Percentiles rank a stretch among this genome's conserved stretches.
These are phyloP conservation scores for Dendropsophus ebraccatus DNA, from an alignment of 2,113 vertebrate genomes.

Conservation along the genomic window DNA sequence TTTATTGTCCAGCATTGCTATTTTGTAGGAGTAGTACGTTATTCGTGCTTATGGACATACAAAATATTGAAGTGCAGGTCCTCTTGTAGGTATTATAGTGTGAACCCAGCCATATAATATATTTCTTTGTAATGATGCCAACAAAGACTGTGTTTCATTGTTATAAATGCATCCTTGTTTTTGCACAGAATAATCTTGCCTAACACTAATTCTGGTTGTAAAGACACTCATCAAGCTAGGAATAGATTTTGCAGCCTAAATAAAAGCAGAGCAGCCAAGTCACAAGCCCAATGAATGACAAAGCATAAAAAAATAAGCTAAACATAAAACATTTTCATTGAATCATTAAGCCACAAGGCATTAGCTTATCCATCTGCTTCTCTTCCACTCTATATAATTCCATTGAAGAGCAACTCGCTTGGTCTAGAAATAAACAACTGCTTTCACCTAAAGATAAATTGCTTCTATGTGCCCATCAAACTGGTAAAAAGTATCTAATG, in stretches of 20 bases:
- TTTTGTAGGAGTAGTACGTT: too few relatives aligned
- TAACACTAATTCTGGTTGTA: neutral
- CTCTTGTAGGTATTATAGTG: too few relatives aligned
- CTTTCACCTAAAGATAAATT: constrained; percentile 33
- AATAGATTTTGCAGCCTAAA: neutral
- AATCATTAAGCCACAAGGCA: constrained; percentile 11
- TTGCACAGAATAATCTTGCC: neutral
- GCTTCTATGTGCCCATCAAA: neutral
- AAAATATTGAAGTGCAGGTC: too few relatives aligned
- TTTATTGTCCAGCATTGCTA: too few relatives aligned
- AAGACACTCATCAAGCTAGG: neutral
- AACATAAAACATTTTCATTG: constrained; percentile 8
- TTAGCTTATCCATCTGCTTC: constrained; percentile 13
- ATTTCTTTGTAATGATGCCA: too few relatives aligned
- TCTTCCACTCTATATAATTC: neutral
- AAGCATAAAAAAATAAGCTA: constrained; percentile 5
- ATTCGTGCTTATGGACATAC: too few relatives aligned
- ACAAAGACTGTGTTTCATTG: neutral
- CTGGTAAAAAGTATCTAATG: constrained; percentile 12
- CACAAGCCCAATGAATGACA: constrained; percentile 24
- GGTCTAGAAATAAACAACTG: neutral
- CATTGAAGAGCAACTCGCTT: neutral
- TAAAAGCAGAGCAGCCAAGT: neutral
- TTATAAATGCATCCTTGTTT: neutral
- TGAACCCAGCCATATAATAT: too few relatives aligned